Evolutionary conservation across 1,140 invertebrate species (phyloP).

Genomic region (Melanaphis sacchari): DNA sequence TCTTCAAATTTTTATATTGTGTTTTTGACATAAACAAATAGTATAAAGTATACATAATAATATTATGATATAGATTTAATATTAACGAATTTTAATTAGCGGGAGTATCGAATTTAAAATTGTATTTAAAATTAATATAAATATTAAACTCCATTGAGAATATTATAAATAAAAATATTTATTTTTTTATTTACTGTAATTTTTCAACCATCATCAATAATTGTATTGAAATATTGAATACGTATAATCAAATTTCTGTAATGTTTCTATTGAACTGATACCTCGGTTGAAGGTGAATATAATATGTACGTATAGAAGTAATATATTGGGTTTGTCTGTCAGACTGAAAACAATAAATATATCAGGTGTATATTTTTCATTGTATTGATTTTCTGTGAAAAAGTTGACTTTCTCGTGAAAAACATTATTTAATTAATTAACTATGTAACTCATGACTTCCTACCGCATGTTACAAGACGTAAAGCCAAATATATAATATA

Average conservation of each 20-base stretch:
- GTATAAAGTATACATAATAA: background rate
- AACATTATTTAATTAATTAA: background rate
- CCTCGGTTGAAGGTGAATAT: background rate
- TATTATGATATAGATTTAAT: background rate
- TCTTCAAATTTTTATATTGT: background rate
- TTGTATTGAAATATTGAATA: constrained; percentile 15
- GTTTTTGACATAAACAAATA: background rate
- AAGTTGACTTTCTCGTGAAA: background rate
- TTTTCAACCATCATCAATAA: background rate
- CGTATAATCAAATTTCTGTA: background rate
- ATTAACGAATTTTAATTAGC: background rate
- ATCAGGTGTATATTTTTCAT: background rate
- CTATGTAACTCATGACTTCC: background rate
- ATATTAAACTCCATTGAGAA: background rate
- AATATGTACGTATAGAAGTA: background rate
- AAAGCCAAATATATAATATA: background rate
- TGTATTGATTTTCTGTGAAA: background rate
- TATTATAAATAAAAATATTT: background rate
- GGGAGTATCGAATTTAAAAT: background rate
- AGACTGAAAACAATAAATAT: background rate
- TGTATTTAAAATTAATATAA: background rate
- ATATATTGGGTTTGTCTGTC: constrained; percentile 8
- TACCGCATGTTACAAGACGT: background rate
- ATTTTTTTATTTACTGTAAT: background rate
- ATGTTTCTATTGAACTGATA: background rate